Evolutionary conservation across 2,113 vertebrate genomes (phyloP), one percentile per base, ranked within the genome.

Genomic region (Hyperopisus bebe): DNA sequence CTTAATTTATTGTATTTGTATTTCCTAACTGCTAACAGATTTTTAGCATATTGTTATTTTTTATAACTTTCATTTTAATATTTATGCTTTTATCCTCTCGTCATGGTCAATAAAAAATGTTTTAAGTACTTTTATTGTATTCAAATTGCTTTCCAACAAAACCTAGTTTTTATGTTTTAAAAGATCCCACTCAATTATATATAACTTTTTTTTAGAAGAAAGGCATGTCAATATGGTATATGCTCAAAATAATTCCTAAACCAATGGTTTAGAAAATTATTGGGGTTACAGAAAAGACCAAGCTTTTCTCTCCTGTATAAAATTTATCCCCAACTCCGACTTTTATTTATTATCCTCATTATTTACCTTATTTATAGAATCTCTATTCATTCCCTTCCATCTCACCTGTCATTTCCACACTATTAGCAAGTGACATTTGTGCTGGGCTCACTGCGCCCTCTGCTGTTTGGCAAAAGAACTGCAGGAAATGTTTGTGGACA

Each of bases 391-490:
- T 21, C 77, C 35, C 24, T 80, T 21, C 74, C 35, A 89, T 15
- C 3, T 35, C 11, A 42, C 31, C 70, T 53, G 70, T 83, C 74
- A 62, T 85, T 17, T 84, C 11, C 42, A 51, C 89, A 19, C 35
- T 55, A 47, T 21, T 84, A 39, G 55, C 55, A n/a, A 51, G 48
- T 42, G 89, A 85, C 24, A 15, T 42, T 62, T 87, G 85, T 31
- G 19, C 46, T 77, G 17, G 62, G 27, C 66, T 90, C 62, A 31
- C 50, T 42, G 58, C 35, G 21, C 89, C 89, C 89, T 90, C 89
- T 90, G 35, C 84, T 90, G 89, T 9, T 3, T 27, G 35, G 62
- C 21, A 80, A 31, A 9, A 19, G 48, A 46, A 90, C 62, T 80
- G 84, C 85, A 90, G 9, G 3, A 39, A 5, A 44, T 3, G 70